Base-by-base conservation (phyloP, 2,797 vertebrate species). In the Malacoraja senta region DNA sequence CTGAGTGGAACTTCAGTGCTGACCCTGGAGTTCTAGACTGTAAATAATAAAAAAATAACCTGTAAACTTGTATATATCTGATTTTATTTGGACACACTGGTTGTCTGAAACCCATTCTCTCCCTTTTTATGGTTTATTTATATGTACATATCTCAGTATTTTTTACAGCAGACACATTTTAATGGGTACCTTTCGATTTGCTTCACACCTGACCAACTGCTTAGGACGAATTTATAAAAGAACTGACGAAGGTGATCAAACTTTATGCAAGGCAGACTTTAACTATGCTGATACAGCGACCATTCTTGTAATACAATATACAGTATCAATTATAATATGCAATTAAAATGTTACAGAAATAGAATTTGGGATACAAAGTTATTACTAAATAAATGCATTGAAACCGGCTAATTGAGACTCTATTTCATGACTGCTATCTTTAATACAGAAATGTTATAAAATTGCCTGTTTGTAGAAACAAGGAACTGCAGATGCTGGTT, bases 381-480 rank as follows among this genome's bases (percentile, higher is more conserved):
- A 92, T 92, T 92, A 92, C 90, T 92, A 92, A 91, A 92, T 92
- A 92, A 92, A 92, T 38, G 76, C 90, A n/a, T 92, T 92, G 90
- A 92, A 92, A 92, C 71, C 76, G 90, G 90, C 35, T 19, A 29
- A 38, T 76, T 74, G 68, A 91, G 68, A 29, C 21, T 92, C 71
- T 29, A 58, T 76, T 74, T 92, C 24, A 76, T 92, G 71, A 76
- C 44, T 92, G 24, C 35, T 68, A 68, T 68, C 19, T 68, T 35
- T 63, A 68, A 24, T 35, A 10, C 24, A 9, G 15, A 7, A 12
- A 35, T 65, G 44, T 13, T 53, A 84, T 58, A 65, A 65, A 32
- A 19, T 63, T 35, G 6, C 7, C 17, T 88, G 2, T 32, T 61
- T 8, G 83, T 53, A 53, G 44, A 53, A 53, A 53, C 44, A 53